Conservation (phyloP, 53 echinoderm and acorn worm genomes). For the Stichopus horrens region DNA sequence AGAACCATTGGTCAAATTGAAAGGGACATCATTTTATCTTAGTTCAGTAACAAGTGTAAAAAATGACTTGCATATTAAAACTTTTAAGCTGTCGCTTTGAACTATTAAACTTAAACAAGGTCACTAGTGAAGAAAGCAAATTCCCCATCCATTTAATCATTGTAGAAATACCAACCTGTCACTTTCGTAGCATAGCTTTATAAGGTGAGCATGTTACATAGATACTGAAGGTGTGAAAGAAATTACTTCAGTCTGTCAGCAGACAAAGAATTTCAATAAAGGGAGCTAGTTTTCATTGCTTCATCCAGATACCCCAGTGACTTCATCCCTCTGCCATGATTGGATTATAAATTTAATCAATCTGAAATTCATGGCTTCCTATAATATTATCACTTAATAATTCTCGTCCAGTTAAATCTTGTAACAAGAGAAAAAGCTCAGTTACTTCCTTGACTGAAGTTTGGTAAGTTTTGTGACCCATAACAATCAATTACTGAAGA, state of each 20-base stretch:
- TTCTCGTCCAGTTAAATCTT: neutral
- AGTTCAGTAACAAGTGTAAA: no score
- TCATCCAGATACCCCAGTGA: neutral
- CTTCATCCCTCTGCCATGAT: neutral
- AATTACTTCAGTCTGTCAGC: neutral
- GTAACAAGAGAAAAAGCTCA: neutral
- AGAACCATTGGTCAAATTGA: no score
- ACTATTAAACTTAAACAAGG: no score
- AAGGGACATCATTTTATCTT: no score
- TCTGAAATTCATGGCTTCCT: conserved; percentile 11
- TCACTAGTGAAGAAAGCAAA: no score
- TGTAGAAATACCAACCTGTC: no score
- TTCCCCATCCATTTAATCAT: no score
- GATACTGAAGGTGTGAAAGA: no score
- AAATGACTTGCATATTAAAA: no score
- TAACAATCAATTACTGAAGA: conserved; percentile 29
- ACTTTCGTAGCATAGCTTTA: no score
- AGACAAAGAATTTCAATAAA: neutral
- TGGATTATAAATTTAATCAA: conserved; percentile 36
- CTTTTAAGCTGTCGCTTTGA: no score
- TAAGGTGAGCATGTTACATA: no score
- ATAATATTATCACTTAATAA: neutral
- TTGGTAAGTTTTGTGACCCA: neutral
- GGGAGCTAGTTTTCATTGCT: neutral
- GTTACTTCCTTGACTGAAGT: neutral